Percentiles rank a stretch among this genome's conserved stretches.
Evolutionary conservation across 2,888 invertebrate species (phyloP).

Genomic region (Fragum sueziense): DNA sequence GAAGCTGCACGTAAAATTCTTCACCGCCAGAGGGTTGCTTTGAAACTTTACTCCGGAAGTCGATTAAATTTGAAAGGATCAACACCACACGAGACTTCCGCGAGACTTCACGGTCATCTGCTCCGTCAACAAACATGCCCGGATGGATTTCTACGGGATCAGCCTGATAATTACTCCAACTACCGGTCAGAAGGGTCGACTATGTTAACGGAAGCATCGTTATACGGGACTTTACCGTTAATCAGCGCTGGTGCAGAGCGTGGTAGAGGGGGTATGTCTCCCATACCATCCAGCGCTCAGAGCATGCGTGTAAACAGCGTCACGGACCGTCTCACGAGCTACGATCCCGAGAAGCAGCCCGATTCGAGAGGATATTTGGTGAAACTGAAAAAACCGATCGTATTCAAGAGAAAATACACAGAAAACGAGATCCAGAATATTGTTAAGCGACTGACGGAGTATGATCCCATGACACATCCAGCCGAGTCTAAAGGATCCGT

Average conservation of each 20-base stretch:
- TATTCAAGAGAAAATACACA: constrained; percentile 67
- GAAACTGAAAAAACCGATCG: constrained; percentile 62
- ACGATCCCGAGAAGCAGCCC: constrained; percentile 66
- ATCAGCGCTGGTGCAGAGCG: constrained; percentile 30
- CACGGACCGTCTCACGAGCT: constrained; percentile 53
- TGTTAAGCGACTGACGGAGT: constrained; percentile 64
- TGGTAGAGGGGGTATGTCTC: constrained; percentile 34
- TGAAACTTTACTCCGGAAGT: constrained; percentile 57
- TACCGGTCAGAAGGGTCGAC: constrained; percentile 54
- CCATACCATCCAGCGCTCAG: constrained; percentile 56
- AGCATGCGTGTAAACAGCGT: constrained; percentile 47
- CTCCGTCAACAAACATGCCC: constrained; percentile 51
- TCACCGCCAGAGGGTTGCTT: constrained; percentile 58
- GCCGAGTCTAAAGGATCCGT: constrained; percentile 60
- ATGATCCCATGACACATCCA: constrained; percentile 58
- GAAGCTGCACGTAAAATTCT: constrained; percentile 63
- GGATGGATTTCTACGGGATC: constrained; percentile 47
- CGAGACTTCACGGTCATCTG: constrained; percentile 55
- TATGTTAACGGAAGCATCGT: constrained; percentile 54
- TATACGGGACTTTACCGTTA: constrained; percentile 43
- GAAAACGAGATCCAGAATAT: constrained; percentile 64
- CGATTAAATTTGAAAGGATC: constrained; percentile 56
- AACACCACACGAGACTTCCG: constrained; percentile 51
- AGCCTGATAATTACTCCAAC: constrained; percentile 43
- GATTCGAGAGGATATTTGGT: constrained; percentile 65